These are phyloP conservation scores for Pachypeltis micranthus DNA, from an alignment of 1,140 invertebrate genomes.

Conservation along the genomic window DNA sequence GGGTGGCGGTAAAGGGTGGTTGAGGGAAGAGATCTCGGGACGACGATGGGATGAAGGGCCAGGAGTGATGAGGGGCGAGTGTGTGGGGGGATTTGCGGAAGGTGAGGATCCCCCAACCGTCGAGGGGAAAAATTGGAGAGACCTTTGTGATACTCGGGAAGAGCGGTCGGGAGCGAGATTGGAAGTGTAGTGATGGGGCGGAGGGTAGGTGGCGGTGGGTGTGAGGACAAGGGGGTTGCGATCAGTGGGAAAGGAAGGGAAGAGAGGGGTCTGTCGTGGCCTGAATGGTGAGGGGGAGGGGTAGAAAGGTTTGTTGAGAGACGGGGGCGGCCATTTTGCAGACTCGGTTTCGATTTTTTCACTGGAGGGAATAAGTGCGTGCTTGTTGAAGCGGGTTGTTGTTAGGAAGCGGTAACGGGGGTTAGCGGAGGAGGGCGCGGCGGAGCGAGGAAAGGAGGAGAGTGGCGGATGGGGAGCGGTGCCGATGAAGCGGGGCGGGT, in stretches of 20 bases:
- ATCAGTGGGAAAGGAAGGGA: no score
- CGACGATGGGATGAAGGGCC: no score
- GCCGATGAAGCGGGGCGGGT: background rate
- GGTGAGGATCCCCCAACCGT: conserved; percentile 4
- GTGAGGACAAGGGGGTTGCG: no score
- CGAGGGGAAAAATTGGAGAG: conserved; percentile 22
- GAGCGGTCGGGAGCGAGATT: no score
- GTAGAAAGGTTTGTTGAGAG: conserved; percentile 21
- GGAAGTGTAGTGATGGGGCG: no score
- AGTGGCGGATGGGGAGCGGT: background rate
- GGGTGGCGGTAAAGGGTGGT: no score
- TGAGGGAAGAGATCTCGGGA: no score
- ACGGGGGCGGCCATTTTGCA: conserved; percentile 25
- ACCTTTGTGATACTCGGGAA: conserved; percentile 27
- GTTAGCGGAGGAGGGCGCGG: no score
- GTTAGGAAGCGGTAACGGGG: background rate
- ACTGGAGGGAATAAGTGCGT: conserved; percentile 16
- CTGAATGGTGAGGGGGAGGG: no score
- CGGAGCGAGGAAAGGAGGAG: background rate
- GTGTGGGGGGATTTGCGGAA: conserved; percentile 17
- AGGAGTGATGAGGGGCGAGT: conserved; percentile 17
- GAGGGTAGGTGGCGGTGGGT: no score
- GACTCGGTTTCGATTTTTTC: conserved; percentile 24
- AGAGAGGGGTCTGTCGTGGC: no score
- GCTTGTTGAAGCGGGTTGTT: conserved; percentile 16